Base-by-base conservation (phyloP, 2,113 vertebrate genomes). In the Pungitius pungitius region DNA sequence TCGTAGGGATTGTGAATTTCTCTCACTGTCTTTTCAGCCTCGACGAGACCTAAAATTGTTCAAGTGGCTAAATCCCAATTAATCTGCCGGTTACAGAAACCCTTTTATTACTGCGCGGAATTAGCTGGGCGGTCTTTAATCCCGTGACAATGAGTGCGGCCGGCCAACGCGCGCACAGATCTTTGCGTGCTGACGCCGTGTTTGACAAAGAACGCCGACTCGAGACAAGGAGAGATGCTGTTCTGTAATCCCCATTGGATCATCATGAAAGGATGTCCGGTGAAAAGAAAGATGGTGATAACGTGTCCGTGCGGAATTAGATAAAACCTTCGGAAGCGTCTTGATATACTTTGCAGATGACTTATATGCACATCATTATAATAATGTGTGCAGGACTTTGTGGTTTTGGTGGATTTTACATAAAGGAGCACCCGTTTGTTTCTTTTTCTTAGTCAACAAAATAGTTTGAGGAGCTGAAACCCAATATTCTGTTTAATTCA, bases 11-110 rank as follows among this genome's bases (percentile, higher is more conserved):
- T 40, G 13, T 65, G 54, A 80, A 64, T 35, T 75, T 39, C 59
- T 65, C 69, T 62, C 52, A 45, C 70, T 60, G 74, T 74, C 59
- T 59, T 81, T 62, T 79, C 61, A 74, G 49, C 67, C 69, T 71
- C 64, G 67, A 56, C 60, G 51, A 81, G 55, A 82, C 82, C 78
- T 73, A 61, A 78, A 81, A 63, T 55, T 79, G 80, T 82, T 63
- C 72, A 87, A 87, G 79, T 83, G 75, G 69, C 85, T 91, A 86
- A 86, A 92, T 92, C 82, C 88, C 76, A 84, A 90, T 90, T 90
- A 89, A 90, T 87, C 86, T 82, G 56, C 42, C 83, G 64, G 85
- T 76, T 86, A 86, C 72, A 73, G 60, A 86, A 86, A 90, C 77
- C 83, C 77, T 81, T 81, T 85, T 87, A 78, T 88, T 75, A 73